These are phyloP conservation scores for Tauraco erythrolophus DNA, from an alignment of 2,113 vertebrate species.

Conservation along the genomic window DNA sequence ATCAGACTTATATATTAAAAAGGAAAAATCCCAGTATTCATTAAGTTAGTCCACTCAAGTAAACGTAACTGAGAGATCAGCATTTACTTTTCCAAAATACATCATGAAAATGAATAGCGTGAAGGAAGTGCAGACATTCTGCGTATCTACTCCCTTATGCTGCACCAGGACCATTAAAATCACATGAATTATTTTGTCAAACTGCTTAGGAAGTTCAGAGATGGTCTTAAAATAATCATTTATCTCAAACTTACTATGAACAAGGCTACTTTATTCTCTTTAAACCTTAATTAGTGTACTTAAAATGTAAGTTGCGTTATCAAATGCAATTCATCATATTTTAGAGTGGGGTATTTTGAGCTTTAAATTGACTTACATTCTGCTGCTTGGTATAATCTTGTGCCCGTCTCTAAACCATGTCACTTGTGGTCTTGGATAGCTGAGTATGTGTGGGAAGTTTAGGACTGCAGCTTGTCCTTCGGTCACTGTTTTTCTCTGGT, in stretches of 20 bases:
- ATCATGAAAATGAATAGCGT: background rate
- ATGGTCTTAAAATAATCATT: constrained; percentile 6
- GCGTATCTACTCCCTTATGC: background rate
- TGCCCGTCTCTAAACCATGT: constrained; percentile 96
- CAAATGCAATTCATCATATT: background rate
- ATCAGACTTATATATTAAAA: background rate
- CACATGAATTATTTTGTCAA: constrained; percentile 38
- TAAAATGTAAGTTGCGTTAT: background rate
- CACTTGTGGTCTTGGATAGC: constrained; percentile 87
- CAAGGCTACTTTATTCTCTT: background rate
- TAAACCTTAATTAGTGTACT: constrained; percentile 28
- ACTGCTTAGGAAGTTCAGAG: constrained; percentile 5
- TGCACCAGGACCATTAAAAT: constrained; percentile 18
- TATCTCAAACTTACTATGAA: background rate
- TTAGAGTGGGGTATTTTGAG: background rate
- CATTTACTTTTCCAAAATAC: background rate
- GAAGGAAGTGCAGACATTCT: background rate
- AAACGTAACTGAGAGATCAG: background rate
- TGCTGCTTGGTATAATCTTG: constrained; percentile 91
- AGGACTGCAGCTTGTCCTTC: constrained; percentile 87
- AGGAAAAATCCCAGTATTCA: background rate
- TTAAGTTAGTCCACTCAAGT: constrained; percentile 7
- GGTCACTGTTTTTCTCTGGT: constrained; percentile 81
- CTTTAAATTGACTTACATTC: constrained; percentile 86
- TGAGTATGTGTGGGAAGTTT: constrained; percentile 77